Percentiles rank a stretch among this genome's conserved stretches.
Evolutionary conservation across 2,113 vertebrate genomes (phyloP).

Genomic region (Dissostichus mawsoni): DNA sequence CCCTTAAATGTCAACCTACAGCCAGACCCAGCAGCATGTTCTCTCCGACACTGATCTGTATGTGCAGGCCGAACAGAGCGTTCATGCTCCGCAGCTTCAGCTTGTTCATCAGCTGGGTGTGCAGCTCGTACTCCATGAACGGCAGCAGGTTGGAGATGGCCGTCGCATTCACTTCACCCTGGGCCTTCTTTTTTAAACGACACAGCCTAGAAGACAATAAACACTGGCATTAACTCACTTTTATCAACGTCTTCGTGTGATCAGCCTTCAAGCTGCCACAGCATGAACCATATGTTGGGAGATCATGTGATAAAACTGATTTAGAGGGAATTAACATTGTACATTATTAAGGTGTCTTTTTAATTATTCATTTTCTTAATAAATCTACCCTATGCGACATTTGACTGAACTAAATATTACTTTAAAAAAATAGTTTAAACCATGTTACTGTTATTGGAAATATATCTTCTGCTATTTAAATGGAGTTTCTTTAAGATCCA

Average conservation of each 20-base stretch:
- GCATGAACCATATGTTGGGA: too few species aligned
- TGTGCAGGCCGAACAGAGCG: slow-evolving; percentile 93
- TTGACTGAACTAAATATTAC: background rate
- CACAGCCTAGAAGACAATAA: slow-evolving; percentile 87
- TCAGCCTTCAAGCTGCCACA: background rate
- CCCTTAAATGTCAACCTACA: slow-evolving; percentile 84
- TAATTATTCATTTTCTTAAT: background rate
- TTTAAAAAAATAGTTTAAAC: background rate
- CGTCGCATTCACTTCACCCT: slow-evolving; percentile 96
- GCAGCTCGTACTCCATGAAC: slow-evolving; percentile 98
- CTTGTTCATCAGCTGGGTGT: slow-evolving; percentile 99
- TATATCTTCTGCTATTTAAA: background rate
- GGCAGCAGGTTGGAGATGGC: slow-evolving; percentile 95
- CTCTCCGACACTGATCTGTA: slow-evolving; percentile 97
- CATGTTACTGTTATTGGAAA: background rate
- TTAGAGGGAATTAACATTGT: background rate
- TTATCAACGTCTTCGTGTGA: background rate
- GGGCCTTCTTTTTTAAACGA: slow-evolving; percentile 96
- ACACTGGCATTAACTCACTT: background rate
- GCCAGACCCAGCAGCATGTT: slow-evolving; percentile 97
- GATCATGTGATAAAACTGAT: background rate
- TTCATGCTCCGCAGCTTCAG: slow-evolving; percentile 98
- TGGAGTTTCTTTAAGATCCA: background rate
- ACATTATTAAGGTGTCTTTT: background rate
- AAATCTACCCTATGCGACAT: too few species aligned